Conservation (phyloP, 2,888 invertebrate species). For the Proisotoma minuta region DNA sequence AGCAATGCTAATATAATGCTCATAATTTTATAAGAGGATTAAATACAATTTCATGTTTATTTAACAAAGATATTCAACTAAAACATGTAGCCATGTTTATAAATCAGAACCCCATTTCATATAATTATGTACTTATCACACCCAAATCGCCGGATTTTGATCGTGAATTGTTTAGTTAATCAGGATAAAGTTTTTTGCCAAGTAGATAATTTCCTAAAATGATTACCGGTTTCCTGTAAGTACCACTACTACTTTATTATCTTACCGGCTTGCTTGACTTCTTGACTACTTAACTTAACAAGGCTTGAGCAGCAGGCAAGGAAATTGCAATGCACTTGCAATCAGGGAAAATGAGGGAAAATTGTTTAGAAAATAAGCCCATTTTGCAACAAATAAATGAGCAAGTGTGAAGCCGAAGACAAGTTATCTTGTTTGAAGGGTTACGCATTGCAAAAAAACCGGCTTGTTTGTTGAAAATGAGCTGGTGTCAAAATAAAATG, state of each 20-base stretch:
- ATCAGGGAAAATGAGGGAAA: background rate
- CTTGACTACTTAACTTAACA: background rate
- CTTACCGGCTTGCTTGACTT: background rate
- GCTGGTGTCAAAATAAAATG: slow-evolving; percentile 5
- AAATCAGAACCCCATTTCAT: too few species aligned
- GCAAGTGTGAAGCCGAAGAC: background rate
- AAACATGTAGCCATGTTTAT: too few species aligned
- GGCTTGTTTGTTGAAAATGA: background rate
- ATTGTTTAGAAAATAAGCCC: too few species aligned
- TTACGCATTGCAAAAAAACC: background rate
- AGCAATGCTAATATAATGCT: too few species aligned
- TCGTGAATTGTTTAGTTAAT: slow-evolving; percentile 11
- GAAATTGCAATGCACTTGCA: background rate
- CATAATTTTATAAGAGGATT: background rate
- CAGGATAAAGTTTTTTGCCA: background rate
- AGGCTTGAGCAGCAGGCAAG: background rate
- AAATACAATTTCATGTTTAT: too few species aligned
- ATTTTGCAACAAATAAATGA: background rate
- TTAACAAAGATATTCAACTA: too few species aligned
- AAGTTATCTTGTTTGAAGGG: background rate
- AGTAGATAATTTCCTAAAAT: slow-evolving; percentile 6
- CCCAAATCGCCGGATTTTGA: slow-evolving; percentile 2
- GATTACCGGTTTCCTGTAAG: background rate
- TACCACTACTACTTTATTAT: background rate
- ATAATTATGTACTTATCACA: slow-evolving; percentile 1